These are phyloP conservation scores for Leptothorax acervorum DNA, from an alignment of 2,888 invertebrate genomes.

Conservation along the genomic window DNA sequence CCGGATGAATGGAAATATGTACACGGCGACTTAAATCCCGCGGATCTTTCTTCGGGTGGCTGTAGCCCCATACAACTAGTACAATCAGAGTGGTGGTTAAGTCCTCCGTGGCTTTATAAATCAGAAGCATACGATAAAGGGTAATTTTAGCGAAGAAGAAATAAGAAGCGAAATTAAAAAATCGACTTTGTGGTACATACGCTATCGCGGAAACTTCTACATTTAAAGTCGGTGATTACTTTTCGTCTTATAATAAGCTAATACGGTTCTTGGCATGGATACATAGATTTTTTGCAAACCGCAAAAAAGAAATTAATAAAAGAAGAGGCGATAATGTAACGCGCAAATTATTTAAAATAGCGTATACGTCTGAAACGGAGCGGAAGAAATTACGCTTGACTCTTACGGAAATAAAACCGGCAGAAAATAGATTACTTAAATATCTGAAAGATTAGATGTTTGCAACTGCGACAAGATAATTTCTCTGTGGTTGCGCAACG, in stretches of 20 bases:
- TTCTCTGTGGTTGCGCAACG: no score
- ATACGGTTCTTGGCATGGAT: conserved; percentile 37
- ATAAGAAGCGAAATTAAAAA: background rate
- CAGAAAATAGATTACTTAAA: background rate
- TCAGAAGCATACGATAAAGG: fast-evolving
- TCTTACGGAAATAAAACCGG: background rate
- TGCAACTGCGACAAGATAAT: background rate
- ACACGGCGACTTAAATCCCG: conserved; percentile 78
- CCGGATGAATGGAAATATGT: conserved; percentile 68
- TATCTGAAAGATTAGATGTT: background rate
- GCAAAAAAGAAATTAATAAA: background rate
- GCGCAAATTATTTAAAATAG: background rate
- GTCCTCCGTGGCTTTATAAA: background rate
- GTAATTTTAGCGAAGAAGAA: background rate
- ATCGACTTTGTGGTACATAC: background rate
- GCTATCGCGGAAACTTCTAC: background rate
- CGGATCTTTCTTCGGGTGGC: conserved; percentile 79
- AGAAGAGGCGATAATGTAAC: background rate
- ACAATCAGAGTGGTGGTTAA: conserved; percentile 44
- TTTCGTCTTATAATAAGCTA: conserved; percentile 19
- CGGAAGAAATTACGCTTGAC: background rate
- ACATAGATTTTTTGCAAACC: background rate
- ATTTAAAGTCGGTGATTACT: conserved; percentile 16
- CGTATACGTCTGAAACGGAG: background rate
- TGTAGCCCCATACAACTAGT: conserved; percentile 20